Evolutionary conservation across 2,113 vertebrate species (phyloP).

Genomic region (Danio rerio): DNA sequence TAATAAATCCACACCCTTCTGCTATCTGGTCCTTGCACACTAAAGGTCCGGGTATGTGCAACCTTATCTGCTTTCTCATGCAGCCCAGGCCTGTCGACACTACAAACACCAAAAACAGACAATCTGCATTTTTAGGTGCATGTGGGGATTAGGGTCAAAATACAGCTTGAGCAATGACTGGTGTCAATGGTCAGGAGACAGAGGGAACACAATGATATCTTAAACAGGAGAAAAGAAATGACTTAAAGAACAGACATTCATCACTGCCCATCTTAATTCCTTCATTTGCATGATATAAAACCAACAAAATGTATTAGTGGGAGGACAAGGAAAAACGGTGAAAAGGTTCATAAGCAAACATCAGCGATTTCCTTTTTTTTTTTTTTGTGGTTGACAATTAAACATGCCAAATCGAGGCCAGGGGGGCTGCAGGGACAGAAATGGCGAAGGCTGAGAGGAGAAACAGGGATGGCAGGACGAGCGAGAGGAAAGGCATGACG

Average conservation of each 20-base stretch:
- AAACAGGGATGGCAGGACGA: not conserved
- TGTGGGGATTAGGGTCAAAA: constrained; percentile 8
- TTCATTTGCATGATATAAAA: constrained; percentile 10
- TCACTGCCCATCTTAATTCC: not conserved
- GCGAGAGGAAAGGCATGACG: constrained; percentile 55
- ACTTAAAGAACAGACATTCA: not conserved
- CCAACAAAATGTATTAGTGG: not conserved
- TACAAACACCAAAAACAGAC: constrained; percentile 2
- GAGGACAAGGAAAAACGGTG: not conserved
- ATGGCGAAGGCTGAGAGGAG: not conserved
- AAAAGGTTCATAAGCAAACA: not conserved
- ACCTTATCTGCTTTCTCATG: constrained; percentile 65
- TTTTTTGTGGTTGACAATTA: not conserved
- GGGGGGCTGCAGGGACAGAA: not conserved
- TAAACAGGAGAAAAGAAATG: not conserved
- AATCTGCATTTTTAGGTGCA: not conserved
- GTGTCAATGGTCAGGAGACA: constrained; percentile 11
- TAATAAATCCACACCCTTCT: constrained; percentile 28
- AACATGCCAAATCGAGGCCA: constrained; percentile 27
- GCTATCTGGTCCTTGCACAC: constrained; percentile 62
- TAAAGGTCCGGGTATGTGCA: constrained; percentile 6
- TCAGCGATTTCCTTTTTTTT: not conserved
- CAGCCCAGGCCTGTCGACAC: constrained; percentile 3
- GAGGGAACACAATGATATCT: not conserved
- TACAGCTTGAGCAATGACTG: not conserved